Evolutionary conservation across 2,113 vertebrate species (phyloP), one percentile per base, ranked within the genome.

Genomic region (Esox niger): DNA sequence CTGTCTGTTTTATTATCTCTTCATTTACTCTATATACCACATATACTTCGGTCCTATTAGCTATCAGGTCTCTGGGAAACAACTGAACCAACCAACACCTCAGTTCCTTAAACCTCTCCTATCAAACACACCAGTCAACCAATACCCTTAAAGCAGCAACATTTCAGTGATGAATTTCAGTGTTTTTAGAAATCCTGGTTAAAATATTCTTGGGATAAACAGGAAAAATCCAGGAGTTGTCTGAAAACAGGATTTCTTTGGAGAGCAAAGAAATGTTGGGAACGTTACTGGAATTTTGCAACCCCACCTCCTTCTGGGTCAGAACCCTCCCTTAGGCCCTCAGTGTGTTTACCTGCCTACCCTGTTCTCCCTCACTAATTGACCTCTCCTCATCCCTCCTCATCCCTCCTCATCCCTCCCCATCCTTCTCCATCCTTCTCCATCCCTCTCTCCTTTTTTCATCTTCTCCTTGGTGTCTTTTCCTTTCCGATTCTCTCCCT

Each of bases 301-400:
- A 52, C 65, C 66, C 56, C 35, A n/a, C 71, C 9, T 6, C 29
- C 77, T 74, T 71, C 77, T 70, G 26, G 68, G 68, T 79, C 74
- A 62, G 65, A 55, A 69, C 74, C 80, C 75, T 29, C 82, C 86
- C 88, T 87, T 82, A 78, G 82, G 90, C 82, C 86, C 88, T 87
- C 83, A 76, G 81, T 91, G 80, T 83, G 86, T 91, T 85, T 74
- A 84, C 92, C 91, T 61, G 10, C 88, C 88, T 79, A 86, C 84
- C 86, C 84, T 82, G 69, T 66, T 58, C 86, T 86, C 86, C 88
- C 35, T 38, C 85, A 86, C 86, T 89, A 89, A 89, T 85, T 38
- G 63, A 84, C 91, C 91, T 87, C 84, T 66, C 78, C 84, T 86
- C 85, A 81, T 69, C 70, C 88, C 86, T 90, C 92, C 94, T 88